Evolutionary conservation across 1,140 invertebrate species (phyloP), one percentile per base, ranked within the genome.

Genomic region (Eulimnadia texana): DNA sequence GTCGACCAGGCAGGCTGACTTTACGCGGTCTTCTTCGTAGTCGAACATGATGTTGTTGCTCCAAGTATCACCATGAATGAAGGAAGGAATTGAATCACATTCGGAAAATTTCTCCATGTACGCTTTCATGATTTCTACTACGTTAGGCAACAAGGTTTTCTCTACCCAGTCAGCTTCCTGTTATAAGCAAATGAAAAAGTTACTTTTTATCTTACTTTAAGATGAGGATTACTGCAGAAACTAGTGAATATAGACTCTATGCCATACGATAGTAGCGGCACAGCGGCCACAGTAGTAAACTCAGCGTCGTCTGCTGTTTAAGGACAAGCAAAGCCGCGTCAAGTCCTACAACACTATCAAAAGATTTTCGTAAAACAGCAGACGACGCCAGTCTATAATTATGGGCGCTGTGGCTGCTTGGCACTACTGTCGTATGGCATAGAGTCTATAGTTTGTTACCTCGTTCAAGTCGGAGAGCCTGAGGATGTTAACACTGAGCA

Each of bases 1-100:
- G 51, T 61, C 60, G n/a, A 53, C 29, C 27, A 61, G 11, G 23
- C 9, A 16, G 23, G 53, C 1, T 16, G 53, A 55, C 16, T 55
- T 28, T 16, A 22, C 53, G 3, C 33, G 13, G 27, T 13, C 25
- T 27, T 63, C 28, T 11, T 57, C 19, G 19, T 57, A 63, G 13
- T 63, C 25, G 51, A 64, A 64, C 29, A 64, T 57, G 29, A 64
- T 58, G 49, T 64, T 64, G 42, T 63, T 63, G 50, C 24, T 47
- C 63, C 63, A 64, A 24, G 27, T 62, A 47, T 64, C 63, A 3
- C 63, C 63, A 42, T 64, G 63, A 16, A 54, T 11, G 1, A 64
- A 10, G 52, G 28, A 22, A 9, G 55, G 25, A 20, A 64, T 13
- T 27, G 49, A 42, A 20, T 51, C 53, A 50, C 54, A 57, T 24